These are phyloP conservation scores for Chrysotoxum bicinctum DNA, from an alignment of 2,888 invertebrate genomes.

Conservation along the genomic window DNA sequence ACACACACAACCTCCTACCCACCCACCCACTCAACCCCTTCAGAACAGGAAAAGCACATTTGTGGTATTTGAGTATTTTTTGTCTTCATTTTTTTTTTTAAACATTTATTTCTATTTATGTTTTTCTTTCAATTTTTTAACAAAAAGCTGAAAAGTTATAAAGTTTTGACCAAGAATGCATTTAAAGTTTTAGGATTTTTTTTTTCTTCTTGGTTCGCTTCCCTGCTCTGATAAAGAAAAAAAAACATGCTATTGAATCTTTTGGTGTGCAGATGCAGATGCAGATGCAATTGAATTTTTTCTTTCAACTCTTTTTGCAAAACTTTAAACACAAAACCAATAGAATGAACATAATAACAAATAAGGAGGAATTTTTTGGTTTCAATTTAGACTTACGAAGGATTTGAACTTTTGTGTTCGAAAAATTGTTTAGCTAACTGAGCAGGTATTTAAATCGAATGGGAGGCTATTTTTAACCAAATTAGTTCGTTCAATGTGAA, in stretches of 20 bases:
- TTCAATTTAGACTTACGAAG: not conserved
- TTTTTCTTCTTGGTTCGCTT: not conserved
- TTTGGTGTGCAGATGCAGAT: not conserved
- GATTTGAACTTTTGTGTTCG: not conserved
- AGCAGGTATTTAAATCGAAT: too few species aligned
- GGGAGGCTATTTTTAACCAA: too few species aligned
- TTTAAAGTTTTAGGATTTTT: slow-evolving; percentile 18
- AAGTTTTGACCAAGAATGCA: slow-evolving; percentile 42
- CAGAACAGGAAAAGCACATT: slow-evolving; percentile 45
- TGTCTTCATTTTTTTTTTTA: slow-evolving; percentile 12
- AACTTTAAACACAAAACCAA: slow-evolving; percentile 2
- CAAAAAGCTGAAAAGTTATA: slow-evolving; percentile 33
- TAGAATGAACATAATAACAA: not conserved
- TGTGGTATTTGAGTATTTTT: slow-evolving; percentile 36
- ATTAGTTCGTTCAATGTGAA: too few species aligned
- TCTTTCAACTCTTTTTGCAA: not conserved
- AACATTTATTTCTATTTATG: slow-evolving; percentile 5
- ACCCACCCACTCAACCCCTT: not conserved
- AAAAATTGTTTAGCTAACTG: not conserved
- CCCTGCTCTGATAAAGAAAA: not conserved
- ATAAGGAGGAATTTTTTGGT: not conserved
- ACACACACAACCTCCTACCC: not conserved
- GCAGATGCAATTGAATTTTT: not conserved
- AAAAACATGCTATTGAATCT: slow-evolving; percentile 4
- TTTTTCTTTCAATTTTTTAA: slow-evolving; percentile 12